Conservation (phyloP, 2,113 vertebrate species). For the Neofelis nebulosa region DNA sequence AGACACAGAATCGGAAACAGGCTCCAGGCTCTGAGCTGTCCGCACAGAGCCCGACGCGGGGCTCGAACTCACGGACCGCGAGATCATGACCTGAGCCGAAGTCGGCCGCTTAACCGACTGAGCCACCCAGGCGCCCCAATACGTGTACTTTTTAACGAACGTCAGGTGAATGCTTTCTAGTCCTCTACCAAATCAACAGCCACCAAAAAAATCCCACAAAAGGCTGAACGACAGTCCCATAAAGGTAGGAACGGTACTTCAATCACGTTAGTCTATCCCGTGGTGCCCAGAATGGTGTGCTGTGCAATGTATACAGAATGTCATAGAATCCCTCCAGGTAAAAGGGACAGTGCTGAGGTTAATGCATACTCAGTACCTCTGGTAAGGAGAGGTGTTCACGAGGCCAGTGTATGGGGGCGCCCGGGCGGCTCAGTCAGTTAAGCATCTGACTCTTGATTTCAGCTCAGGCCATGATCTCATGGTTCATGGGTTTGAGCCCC, state of each 20-base stretch:
- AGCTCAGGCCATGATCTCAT: no score
- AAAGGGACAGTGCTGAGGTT: not conserved
- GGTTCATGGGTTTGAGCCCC: no score
- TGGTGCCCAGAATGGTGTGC: not conserved
- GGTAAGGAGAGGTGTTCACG: not conserved
- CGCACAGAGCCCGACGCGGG: no score
- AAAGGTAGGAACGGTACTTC: not conserved
- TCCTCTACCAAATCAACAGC: not conserved
- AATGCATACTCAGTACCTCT: not conserved
- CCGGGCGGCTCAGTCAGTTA: no score
- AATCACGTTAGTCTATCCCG: not conserved
- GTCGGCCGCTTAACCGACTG: no score
- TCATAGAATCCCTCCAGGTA: not conserved
- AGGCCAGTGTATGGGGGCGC: not conserved
- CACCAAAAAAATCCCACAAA: not conserved
- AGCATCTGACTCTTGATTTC: no score
- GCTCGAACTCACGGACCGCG: no score
- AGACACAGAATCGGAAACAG: no score
- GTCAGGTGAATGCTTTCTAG: not conserved
- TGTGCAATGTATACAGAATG: not conserved
- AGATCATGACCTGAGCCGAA: no score
- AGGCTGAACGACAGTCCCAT: not conserved
- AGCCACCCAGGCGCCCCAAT: not conserved
- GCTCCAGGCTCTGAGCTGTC: no score
- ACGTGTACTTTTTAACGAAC: not conserved